These are phyloP conservation scores for Watersipora subatra DNA, from an alignment of 1,140 invertebrate genomes.

Conservation along the genomic window DNA sequence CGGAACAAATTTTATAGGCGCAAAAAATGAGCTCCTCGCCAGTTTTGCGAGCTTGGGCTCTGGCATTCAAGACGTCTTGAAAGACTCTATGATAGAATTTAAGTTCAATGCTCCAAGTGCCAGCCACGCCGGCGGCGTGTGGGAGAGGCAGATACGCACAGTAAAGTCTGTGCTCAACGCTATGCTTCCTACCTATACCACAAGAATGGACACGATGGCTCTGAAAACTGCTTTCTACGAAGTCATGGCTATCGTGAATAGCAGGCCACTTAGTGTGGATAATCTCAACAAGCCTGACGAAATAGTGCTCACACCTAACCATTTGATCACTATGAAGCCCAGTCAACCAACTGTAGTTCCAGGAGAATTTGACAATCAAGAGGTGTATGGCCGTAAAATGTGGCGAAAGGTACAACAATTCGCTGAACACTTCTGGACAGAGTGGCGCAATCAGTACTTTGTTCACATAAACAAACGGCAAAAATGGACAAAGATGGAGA, in stretches of 20 bases:
- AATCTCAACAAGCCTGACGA: not conserved
- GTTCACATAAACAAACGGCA: not conserved
- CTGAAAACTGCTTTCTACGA: no score
- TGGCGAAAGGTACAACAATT: no score
- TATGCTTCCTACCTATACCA: conserved; percentile 2
- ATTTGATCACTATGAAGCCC: not conserved
- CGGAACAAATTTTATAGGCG: conserved; percentile 21
- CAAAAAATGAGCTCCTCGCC: conserved; percentile 16
- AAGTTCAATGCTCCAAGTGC: conserved; percentile 13
- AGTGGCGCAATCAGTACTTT: no score
- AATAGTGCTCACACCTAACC: not conserved
- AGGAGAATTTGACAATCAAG: no score
- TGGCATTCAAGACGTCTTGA: no score
- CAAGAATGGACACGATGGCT: conserved; percentile 6
- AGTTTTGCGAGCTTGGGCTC: conserved; percentile 6
- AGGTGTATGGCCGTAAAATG: no score
- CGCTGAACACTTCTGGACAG: no score
- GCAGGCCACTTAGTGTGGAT: not conserved
- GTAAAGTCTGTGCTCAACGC: conserved; percentile 10
- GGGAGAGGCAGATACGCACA: conserved; percentile 10
- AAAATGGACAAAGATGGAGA: not conserved
- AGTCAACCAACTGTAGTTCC: no score
- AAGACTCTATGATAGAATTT: no score
- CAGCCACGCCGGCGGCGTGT: conserved; percentile 14
- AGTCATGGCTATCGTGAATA: conserved; percentile 1